Evolutionary conservation across 2,888 invertebrate genomes (phyloP).

Genomic region (Cryptus viduatorius): DNA sequence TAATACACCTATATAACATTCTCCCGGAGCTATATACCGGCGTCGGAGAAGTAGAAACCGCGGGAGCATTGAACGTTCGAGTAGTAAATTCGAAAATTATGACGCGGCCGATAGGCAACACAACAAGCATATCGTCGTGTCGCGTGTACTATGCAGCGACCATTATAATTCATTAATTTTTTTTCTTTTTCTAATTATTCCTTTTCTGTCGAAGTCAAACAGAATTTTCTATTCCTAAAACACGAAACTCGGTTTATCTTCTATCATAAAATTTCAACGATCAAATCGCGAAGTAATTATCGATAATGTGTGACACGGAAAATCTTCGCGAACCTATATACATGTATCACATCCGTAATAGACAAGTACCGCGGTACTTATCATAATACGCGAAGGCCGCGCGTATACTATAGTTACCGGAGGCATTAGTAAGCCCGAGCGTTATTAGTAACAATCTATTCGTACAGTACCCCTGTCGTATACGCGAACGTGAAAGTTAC

Average conservation of each 20-base stretch:
- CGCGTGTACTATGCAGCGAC: background rate
- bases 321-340: constrained; percentile 2
- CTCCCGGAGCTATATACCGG: constrained; percentile 1
- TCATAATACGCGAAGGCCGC: constrained; percentile 25
- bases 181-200: background rate
- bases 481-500: constrained; percentile 4
- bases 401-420: constrained; percentile 25
- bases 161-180: constrained; percentile 53
- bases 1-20: constrained; percentile 45
- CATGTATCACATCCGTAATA: constrained; percentile 15
- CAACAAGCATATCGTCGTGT: constrained; percentile 34
- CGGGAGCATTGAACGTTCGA: constrained; percentile 21
- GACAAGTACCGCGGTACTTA: constrained; percentile 15
- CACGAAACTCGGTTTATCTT: too few species aligned
- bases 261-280: too few species aligned
- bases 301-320: constrained; percentile 10
- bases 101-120: constrained; percentile 24
- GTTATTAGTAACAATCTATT: constrained; percentile 66
- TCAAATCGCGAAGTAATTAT: too few species aligned
- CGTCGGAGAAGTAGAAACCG: constrained; percentile 37
- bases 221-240: too few species aligned
- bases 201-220: too few species aligned
- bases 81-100: constrained; percentile 58
- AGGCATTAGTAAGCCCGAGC: constrained; percentile 39
- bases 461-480: constrained; percentile 7